Evolutionary conservation across 2,113 vertebrate species (phyloP).

Genomic region (Piprites chloris): DNA sequence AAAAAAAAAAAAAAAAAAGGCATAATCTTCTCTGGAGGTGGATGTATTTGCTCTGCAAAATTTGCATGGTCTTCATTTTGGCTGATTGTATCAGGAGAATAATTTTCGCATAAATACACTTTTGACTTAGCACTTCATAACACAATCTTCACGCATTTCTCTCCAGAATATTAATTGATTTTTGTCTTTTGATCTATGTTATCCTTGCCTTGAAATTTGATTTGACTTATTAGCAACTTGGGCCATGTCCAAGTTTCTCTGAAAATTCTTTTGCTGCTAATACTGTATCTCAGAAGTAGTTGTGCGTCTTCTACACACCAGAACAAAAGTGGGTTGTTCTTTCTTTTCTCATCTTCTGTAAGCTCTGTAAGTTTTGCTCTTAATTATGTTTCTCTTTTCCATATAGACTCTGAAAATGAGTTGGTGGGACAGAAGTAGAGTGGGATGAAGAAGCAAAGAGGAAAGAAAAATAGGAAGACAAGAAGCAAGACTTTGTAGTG

Average conservation of each 20-base stretch:
- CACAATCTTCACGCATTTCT: neutral
- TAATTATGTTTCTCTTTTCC: neutral
- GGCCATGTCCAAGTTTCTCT: neutral
- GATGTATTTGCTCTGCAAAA: neutral
- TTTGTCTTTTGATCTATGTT: conserved; percentile 4
- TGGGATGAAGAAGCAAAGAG: neutral
- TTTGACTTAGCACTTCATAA: conserved; percentile 14
- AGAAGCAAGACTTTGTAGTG: neutral
- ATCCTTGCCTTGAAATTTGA: conserved; percentile 3
- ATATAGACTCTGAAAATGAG: neutral
- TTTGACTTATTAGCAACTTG: neutral
- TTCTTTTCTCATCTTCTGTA: neutral
- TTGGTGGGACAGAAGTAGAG: neutral
- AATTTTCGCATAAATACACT: conserved; percentile 30
- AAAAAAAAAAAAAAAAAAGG: neutral
- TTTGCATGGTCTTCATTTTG: neutral
- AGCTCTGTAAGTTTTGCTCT: neutral
- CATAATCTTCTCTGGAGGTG: neutral
- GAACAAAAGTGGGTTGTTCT: neutral
- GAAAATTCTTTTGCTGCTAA: neutral
- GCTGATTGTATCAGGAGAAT: neutral
- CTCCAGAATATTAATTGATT: conserved; percentile 22
- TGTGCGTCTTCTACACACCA: neutral
- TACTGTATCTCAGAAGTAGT: neutral
- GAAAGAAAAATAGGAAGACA: neutral